Evolutionary conservation across 2,888 invertebrate species (phyloP).

Genomic region (Anaspis maculata): DNA sequence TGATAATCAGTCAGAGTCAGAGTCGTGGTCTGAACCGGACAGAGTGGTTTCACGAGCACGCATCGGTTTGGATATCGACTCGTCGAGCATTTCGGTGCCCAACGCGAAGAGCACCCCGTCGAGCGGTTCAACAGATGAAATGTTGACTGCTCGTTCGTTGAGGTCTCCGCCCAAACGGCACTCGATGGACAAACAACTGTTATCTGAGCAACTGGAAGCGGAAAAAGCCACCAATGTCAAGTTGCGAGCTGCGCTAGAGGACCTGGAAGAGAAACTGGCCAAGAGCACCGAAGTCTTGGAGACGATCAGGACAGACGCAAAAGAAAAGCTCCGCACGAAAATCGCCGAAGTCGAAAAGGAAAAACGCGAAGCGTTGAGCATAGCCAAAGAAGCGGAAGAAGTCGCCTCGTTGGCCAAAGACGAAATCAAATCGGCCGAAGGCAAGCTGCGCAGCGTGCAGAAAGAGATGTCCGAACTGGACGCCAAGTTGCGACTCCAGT

Average conservation of each 20-base stretch:
- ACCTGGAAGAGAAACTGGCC: constrained; percentile 12
- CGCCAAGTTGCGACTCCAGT: constrained; percentile 18
- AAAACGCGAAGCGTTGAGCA: constrained; percentile 22
- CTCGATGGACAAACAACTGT: not conserved
- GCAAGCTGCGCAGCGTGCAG: constrained; percentile 20
- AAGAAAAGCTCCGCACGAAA: constrained; percentile 8
- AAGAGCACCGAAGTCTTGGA: constrained; percentile 17
- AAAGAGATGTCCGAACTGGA: constrained; percentile 19
- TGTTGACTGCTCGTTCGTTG: no score
- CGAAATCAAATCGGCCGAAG: constrained; percentile 23
- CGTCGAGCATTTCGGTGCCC: not conserved
- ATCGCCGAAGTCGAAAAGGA: constrained; percentile 31
- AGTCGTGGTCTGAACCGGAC: constrained; percentile 84
- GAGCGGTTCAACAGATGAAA: constrained; percentile 18
- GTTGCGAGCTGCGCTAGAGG: constrained; percentile 3
- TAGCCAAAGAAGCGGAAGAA: constrained; percentile 19
- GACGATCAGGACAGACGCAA: not conserved
- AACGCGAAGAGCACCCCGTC: constrained; percentile 1
- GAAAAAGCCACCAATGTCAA: constrained; percentile 6
- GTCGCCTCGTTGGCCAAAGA: constrained; percentile 9
- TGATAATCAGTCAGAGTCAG: constrained; percentile 58
- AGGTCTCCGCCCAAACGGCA: not conserved
- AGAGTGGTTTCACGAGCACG: constrained; percentile 71
- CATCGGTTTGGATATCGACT: constrained; percentile 50
- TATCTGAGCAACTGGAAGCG: constrained; percentile 42